Evolutionary conservation across 2,888 invertebrate species (phyloP).

Genomic region (Melitaea athalia): DNA sequence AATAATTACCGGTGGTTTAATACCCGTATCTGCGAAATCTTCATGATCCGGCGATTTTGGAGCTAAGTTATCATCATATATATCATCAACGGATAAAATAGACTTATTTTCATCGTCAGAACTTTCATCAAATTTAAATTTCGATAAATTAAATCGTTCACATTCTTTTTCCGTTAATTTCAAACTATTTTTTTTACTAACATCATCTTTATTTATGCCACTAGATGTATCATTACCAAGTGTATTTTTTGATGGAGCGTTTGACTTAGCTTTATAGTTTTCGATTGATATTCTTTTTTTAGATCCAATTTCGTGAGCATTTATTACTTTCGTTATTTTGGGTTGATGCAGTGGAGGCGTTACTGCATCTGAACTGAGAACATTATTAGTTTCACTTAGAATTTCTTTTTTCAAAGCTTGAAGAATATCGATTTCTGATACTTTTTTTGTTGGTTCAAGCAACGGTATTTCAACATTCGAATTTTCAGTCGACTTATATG

Average conservation of each 20-base stretch:
- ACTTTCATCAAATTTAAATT: conserved; percentile 57
- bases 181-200: conserved; percentile 63
- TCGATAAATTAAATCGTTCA: conserved; percentile 70
- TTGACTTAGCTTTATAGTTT: conserved; percentile 71
- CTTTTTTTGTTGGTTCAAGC: conserved; percentile 47
- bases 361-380: conserved; percentile 51
- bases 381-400: conserved; percentile 61
- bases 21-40: conserved; percentile 46
- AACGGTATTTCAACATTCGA: conserved; percentile 61
- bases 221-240: conserved; percentile 40
- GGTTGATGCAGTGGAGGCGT: conserved; percentile 73
- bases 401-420: conserved; percentile 78
- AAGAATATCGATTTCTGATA: conserved; percentile 74
- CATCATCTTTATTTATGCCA: conserved; percentile 50
- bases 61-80: conserved; percentile 58
- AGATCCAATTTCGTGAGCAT: conserved; percentile 56
- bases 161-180: conserved; percentile 77
- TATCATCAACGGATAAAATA: conserved; percentile 47
- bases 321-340: conserved; percentile 68
- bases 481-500: neutral
- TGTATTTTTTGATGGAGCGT: conserved; percentile 40
- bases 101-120: conserved; percentile 58
- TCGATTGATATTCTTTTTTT: conserved; percentile 77
- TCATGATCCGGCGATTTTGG: conserved; percentile 72
- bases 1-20: conserved; percentile 65